Base-by-base conservation (phyloP, 2,888 invertebrate species). In the Idaea aversata region DNA sequence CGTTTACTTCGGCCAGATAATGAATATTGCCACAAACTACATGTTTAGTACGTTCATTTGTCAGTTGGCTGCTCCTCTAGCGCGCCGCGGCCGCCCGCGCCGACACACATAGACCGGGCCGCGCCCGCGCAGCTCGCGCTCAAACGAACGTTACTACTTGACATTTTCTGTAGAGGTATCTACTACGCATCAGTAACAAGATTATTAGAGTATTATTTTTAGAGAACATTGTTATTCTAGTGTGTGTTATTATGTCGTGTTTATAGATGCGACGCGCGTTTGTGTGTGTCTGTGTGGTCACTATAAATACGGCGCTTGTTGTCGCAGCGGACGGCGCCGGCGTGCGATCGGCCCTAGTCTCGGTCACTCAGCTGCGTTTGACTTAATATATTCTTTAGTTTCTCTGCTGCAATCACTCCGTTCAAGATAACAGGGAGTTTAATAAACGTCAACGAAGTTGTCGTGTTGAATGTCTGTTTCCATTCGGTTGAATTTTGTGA, bases 271-370 rank as follows among this genome's bases (percentile, higher is more conserved):
- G 65, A 65, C 67, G 63, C 65, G 70, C 69, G 70, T 59, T 72
- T 73, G 73, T 71, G 76, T 15, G 72, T 64, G 73, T 59, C 59
- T 61, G 47, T 59, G 96, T 94, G 80, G 68, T 63, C 67, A 70
- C 72, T 74, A 71, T 71, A 68, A 75, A 72, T 74, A 73, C 67
- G 68, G 67, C 34, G 36, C 13, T 38, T 15, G 38, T n/a, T 47
- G 38, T 15, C 57, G 61, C 16, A 25, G n/a, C 47, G 59, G 16
- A 10, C 10, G 25, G 7, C 16, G 57, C 16, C 16, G 59, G 59
- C 15, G n/a, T 5, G n/a, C n/a, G n/a, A n/a, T 57, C 57, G 6
- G 15, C 59, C 25, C 7, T 59, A 10, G 4, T 59, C 59, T 59
- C 59, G 59, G 15, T 5, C 59, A 16, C 2, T 36, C 36, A 10